Evolutionary conservation across 2,797 vertebrate species (phyloP), one percentile per base, ranked within the genome.

Genomic region (Aldrovandia affinis): DNA sequence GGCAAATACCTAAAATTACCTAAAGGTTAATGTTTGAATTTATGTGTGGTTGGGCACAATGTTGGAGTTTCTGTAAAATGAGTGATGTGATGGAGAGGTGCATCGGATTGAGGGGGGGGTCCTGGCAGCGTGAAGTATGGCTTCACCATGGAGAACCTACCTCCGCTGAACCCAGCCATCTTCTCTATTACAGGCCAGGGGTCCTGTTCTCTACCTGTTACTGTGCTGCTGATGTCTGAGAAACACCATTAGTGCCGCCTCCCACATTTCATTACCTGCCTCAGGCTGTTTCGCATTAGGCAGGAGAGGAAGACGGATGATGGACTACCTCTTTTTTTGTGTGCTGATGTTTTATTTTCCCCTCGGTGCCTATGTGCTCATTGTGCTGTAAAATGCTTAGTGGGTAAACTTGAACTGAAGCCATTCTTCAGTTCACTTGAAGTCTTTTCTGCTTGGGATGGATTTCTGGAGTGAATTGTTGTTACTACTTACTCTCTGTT

Each of bases 11-110:
- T 81, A n/a, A n/a, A n/a, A 20, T 25, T 59, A 42, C 42, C 18
- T 15, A 22, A 25, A 36, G 54, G 54, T 81, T 81, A 42, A 63
- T 28, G 78, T 92, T 91, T 94, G 92, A 89, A 93, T 93, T 6
- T 6, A 42, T 20, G 36, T 20, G 91, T 88, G 91, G 90, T 93
- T 93, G 92, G 93, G 94, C 2, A 33, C 87, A 28, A 83, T 90
- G 86, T 86, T 91, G 83, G 55, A 44, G 83, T 89, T 93, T 93
- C 92, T 94, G 92, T 91, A 93, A 91, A 94, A 91, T 93, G 90
- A 91, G 85, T n/a, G n/a, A n/a, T n/a, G n/a, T 33, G 15, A 20
- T 50, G 47, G 6, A 50, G 47, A 7, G 15, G 30, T 12, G 33
- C 1, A 15, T 33, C 63, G 12, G 63, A 15, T 30, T 39, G 63